These are phyloP conservation scores for Sterna hirundo DNA, from an alignment of 2,113 vertebrate species.

Conservation along the genomic window DNA sequence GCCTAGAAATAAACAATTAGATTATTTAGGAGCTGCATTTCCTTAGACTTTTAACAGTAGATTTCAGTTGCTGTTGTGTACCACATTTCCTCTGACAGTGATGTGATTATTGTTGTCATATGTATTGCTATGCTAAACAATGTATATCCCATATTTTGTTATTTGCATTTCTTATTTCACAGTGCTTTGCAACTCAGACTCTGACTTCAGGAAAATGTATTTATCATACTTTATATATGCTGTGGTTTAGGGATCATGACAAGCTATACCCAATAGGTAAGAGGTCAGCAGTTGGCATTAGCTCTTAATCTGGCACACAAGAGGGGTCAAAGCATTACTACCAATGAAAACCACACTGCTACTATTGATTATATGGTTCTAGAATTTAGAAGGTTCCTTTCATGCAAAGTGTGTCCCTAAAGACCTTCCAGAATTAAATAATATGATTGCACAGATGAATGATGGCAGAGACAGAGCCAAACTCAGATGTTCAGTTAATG, in stretches of 20 bases:
- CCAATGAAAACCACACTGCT: neutral
- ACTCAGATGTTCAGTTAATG: neutral
- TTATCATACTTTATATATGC: neutral
- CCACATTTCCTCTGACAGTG: neutral
- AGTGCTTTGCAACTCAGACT: neutral
- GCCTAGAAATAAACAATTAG: neutral
- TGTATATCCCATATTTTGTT: neutral
- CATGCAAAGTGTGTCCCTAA: neutral
- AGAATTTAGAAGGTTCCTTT: neutral
- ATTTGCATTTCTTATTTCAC: slow-evolving; percentile 5
- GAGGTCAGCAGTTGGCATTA: neutral
- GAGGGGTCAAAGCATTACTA: neutral
- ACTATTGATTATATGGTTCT: neutral
- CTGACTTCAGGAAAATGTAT: neutral
- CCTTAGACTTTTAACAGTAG: neutral
- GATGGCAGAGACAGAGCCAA: neutral
- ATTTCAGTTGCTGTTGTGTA: neutral
- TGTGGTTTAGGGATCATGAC: neutral
- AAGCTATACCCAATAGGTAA: neutral
- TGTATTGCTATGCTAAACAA: neutral
- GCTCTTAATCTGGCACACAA: neutral
- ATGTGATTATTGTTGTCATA: neutral
- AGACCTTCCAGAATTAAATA: neutral
- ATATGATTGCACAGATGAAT: neutral
- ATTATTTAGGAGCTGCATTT: neutral